These are phyloP conservation scores for Scaptomyza montana DNA, from an alignment of 1,140 invertebrate species.

Conservation along the genomic window DNA sequence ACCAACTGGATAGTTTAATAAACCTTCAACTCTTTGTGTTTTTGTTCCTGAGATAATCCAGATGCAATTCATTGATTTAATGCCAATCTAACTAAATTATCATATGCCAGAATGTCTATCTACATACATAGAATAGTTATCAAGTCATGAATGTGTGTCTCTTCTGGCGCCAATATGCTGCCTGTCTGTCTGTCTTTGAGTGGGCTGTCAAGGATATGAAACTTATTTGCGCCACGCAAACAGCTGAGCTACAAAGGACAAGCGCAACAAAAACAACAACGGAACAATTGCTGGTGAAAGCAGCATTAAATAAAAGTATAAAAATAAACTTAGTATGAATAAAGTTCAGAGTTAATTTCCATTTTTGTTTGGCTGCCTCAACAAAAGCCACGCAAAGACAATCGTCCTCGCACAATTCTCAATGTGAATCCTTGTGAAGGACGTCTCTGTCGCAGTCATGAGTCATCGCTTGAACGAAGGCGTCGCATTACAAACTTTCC, in stretches of 20 bases:
- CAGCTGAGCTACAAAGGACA: constrained; percentile 65
- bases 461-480: constrained; percentile 47
- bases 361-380: constrained; percentile 23
- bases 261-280: constrained; percentile 9
- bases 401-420: background rate
- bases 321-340: constrained; percentile 35
- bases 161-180: constrained; percentile 59
- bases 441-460: constrained; percentile 38
- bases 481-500: background rate
- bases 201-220: constrained; percentile 40
- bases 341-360: constrained; percentile 65
- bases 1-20: background rate
- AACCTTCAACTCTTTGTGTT: too few relatives aligned
- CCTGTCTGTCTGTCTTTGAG: constrained; percentile 20
- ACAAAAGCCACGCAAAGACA: constrained; percentile 35
- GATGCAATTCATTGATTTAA: constrained; percentile 1
- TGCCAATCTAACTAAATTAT: background rate
- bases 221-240: constrained; percentile 67
- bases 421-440: constrained; percentile 59
- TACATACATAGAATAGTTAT: background rate
- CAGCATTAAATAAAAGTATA: constrained; percentile 9
- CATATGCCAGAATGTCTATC: background rate
- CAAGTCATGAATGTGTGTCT: background rate
- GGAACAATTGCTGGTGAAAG: constrained; percentile 49
- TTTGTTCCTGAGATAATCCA: background rate